Conservation (phyloP, 2,797 vertebrate species). For the Ptychadena robeensis region DNA sequence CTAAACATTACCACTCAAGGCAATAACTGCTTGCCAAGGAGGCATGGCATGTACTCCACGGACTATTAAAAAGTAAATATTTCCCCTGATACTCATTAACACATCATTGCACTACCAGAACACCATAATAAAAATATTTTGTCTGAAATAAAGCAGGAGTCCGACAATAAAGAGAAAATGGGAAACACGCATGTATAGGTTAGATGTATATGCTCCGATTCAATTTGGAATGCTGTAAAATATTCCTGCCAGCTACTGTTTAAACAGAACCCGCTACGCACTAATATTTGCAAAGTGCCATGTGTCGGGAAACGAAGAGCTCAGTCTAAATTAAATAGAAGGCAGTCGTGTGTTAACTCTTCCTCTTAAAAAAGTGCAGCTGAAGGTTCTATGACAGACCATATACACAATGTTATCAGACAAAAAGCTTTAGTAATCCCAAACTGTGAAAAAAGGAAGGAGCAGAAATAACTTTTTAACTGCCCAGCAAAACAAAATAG, state of each 20-base stretch:
- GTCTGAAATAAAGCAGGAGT: background rate
- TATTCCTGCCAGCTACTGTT: constrained; percentile 47
- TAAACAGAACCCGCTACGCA: constrained; percentile 28
- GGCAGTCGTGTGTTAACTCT: background rate
- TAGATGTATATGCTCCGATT: constrained; percentile 16
- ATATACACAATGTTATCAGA: background rate
- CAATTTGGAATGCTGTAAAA: constrained; percentile 19
- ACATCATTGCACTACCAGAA: background rate
- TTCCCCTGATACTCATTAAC: constrained; percentile 15
- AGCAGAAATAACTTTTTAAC: background rate
- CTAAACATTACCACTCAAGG: constrained; percentile 34
- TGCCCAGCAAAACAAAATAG: background rate
- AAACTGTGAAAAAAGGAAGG: too few species aligned
- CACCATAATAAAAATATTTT: constrained; percentile 30
- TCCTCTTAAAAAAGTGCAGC: background rate
- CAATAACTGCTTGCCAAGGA: constrained; percentile 21
- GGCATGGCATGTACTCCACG: background rate
- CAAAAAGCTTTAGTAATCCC: too few species aligned
- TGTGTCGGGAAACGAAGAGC: constrained; percentile 45
- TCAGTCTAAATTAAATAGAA: background rate
- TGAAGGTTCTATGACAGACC: background rate
- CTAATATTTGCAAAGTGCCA: constrained; percentile 51
- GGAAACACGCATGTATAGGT: background rate
- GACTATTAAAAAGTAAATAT: constrained; percentile 19
- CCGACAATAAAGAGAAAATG: constrained; percentile 14